Percentiles rank a stretch among this genome's conserved stretches.
Evolutionary conservation across 2,888 invertebrate species (phyloP).

Genomic region (Hypsopygia costalis): DNA sequence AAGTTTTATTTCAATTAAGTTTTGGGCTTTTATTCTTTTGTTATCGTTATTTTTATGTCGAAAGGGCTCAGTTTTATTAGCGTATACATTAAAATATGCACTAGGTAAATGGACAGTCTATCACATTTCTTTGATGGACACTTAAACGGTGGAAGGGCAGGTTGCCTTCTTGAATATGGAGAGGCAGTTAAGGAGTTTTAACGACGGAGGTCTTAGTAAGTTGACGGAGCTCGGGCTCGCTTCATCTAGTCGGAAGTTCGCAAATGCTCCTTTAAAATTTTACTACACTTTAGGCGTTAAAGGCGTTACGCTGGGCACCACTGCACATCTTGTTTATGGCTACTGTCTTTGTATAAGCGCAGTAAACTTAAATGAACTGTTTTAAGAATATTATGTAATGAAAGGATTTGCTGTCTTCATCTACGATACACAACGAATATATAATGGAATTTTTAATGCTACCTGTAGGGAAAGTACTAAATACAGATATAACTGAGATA

Average conservation of each 20-base stretch:
- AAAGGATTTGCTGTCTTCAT: neutral
- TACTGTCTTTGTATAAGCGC: neutral
- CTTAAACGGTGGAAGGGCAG: slow-evolving; percentile 39
- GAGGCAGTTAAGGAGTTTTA: slow-evolving; percentile 52
- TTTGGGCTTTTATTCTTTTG: too few species aligned
- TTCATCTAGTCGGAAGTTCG: slow-evolving; percentile 37
- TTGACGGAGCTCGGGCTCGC: slow-evolving; percentile 26
- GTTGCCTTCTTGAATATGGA: slow-evolving; percentile 41
- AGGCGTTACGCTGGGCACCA: neutral
- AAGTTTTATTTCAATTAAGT: too few species aligned
- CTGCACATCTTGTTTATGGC: slow-evolving; percentile 2
- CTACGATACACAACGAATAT: neutral
- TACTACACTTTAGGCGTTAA: slow-evolving; percentile 11
- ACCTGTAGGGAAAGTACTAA: too few species aligned
- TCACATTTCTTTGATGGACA: slow-evolving; percentile 40
- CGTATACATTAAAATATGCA: slow-evolving; percentile 25
- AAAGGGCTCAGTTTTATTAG: neutral
- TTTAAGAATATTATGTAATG: neutral
- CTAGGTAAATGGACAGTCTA: slow-evolving; percentile 23
- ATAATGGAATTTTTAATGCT: too few species aligned
- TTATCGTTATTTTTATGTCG: too few species aligned
- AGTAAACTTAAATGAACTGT: neutral
- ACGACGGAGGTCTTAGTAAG: slow-evolving; percentile 46
- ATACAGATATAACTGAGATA: too few species aligned
- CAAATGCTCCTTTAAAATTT: slow-evolving; percentile 35